Evolutionary conservation across 2,888 invertebrate genomes (phyloP).

Genomic region (Luperina testacea): DNA sequence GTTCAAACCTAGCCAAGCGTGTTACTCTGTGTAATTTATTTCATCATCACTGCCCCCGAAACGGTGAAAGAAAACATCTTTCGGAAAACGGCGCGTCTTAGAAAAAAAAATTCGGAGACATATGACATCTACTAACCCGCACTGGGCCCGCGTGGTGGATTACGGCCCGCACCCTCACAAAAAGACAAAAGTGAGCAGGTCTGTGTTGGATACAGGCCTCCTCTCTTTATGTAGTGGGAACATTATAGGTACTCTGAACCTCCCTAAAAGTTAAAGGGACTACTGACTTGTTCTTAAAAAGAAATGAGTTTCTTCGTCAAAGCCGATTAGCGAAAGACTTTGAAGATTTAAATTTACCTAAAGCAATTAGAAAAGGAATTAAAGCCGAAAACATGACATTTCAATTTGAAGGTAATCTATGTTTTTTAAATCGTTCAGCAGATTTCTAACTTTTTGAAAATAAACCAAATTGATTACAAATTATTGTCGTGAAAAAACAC

Average conservation of each 20-base stretch:
- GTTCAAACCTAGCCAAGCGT: no score
- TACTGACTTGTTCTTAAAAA: constrained; percentile 1
- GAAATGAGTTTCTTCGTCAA: constrained; percentile 35
- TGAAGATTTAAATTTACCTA: constrained; percentile 15
- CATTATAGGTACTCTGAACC: background rate
- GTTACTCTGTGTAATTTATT: background rate
- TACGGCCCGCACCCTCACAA: background rate
- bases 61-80: no score
- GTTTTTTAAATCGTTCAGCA: constrained; percentile 1
- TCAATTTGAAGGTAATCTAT: constrained; percentile 26
- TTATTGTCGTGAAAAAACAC: background rate
- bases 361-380: constrained; percentile 20
- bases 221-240: no score
- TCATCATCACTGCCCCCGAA: background rate
- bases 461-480: background rate
- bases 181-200: background rate
- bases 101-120: no score
- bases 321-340: constrained; percentile 39
- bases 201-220: background rate
- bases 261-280: constrained; percentile 1
- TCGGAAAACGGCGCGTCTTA: no score
- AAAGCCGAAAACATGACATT: constrained; percentile 22
- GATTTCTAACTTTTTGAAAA: background rate
- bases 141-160: background rate
- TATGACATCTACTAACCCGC: no score